These are phyloP conservation scores for Phyllotreta cruciferae DNA, from an alignment of 2,888 invertebrate species.

Conservation along the genomic window DNA sequence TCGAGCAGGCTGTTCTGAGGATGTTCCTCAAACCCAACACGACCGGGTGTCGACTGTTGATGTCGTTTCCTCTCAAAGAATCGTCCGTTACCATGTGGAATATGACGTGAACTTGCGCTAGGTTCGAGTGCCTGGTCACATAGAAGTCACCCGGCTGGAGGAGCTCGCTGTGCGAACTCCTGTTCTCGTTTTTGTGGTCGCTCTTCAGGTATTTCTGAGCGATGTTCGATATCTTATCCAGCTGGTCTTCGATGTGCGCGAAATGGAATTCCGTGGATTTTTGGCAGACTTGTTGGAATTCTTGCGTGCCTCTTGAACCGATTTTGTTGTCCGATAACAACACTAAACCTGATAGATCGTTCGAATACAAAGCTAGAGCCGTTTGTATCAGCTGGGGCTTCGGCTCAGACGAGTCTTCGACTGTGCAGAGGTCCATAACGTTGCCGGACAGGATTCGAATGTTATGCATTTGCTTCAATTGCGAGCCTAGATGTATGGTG, in stretches of 20 bases:
- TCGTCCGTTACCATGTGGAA: slow-evolving; percentile 96
- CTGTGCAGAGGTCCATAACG: slow-evolving; percentile 79
- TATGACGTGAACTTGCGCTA: slow-evolving; percentile 92
- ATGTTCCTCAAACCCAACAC: slow-evolving; percentile 95
- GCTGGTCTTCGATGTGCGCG: slow-evolving; percentile 82
- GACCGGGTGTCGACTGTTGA: slow-evolving; percentile 94
- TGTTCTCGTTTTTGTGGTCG: slow-evolving; percentile 40
- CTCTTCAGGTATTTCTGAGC: slow-evolving; percentile 51
- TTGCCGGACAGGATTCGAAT: slow-evolving; percentile 88
- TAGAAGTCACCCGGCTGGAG: slow-evolving; percentile 86
- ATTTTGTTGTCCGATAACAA: slow-evolving; percentile 73
- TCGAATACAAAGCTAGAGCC: slow-evolving; percentile 91
- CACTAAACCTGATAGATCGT: slow-evolving; percentile 87
- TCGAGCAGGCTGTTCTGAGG: slow-evolving; percentile 91
- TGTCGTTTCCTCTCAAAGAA: slow-evolving; percentile 71
- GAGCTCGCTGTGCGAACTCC: slow-evolving; percentile 61
- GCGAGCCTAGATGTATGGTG: slow-evolving; percentile 96
- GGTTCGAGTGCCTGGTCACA: slow-evolving; percentile 89
- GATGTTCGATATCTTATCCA: slow-evolving; percentile 69
- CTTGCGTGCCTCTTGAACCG: slow-evolving; percentile 60
- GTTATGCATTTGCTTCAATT: slow-evolving; percentile 98
- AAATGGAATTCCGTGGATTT: slow-evolving; percentile 96
- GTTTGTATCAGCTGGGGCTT: slow-evolving; percentile 88
- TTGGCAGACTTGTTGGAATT: slow-evolving; percentile 74
- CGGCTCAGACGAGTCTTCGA: slow-evolving; percentile 62